Evolutionary conservation across 2,888 invertebrate genomes (phyloP), one percentile per base, ranked within the genome.

Genomic region (Ernsta delagoae): DNA sequence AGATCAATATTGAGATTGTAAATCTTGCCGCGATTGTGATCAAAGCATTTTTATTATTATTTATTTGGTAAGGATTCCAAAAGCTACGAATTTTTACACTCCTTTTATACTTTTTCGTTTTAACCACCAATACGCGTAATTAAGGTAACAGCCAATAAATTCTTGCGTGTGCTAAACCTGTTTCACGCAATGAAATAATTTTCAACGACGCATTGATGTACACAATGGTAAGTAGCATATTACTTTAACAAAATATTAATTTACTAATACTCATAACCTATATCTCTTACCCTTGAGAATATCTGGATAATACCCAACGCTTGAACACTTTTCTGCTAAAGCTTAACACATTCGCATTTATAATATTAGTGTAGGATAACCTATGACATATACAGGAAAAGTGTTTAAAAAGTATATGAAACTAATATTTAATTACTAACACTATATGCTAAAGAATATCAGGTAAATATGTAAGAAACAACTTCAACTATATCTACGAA

Each of bases 81-180:
- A 31, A 57, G 11, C 41, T 16, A 65, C 65, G 48, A 65, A 65
- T 65, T 57, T 53, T 12, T 39, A 36, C 12, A 16, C 7, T 8
- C 16, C 41, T 59, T 65, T 65, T 59, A 65, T 39, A 36, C 7
- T 59, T 1, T 59, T 34, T 48, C 11, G 68, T 39, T 39, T 72
- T 70, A 59, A 73, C 65, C 66, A 72, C 71, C 57, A 63, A 69
- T 62, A 63, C 74, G 75, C 75, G 77, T 85, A 86, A 87, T 87
- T 86, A 87, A 84, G 80, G 82, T 78, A 81, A 82, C 81, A 79
- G 79, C 75, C 77, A 81, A 83, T 84, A 83, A 85, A 86, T 85
- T 83, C 81, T 88, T 80, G 88, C 88, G 85, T 88, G 88, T 73
- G 77, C 73, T 76, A 79, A 77, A 77, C 78, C 79, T 78, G 82